These are phyloP conservation scores for Microcaecilia unicolor DNA, from an alignment of 2,797 vertebrate genomes.

Conservation along the genomic window DNA sequence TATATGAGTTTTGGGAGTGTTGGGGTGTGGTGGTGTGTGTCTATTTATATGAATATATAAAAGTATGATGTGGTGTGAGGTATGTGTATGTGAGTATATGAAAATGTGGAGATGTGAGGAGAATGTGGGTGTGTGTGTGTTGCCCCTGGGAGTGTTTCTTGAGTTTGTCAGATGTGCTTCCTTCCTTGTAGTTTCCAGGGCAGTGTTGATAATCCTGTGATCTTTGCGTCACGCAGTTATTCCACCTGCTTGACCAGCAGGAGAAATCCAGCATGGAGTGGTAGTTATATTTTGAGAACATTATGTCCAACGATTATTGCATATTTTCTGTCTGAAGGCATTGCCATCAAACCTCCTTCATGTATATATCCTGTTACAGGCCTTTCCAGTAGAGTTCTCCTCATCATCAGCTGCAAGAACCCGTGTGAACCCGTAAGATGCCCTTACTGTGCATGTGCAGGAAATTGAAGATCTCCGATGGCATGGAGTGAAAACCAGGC, in stretches of 20 bases:
- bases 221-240: neutral
- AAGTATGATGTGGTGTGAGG: too few relatives aligned
- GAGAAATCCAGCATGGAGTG: constrained; percentile 12
- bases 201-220: neutral
- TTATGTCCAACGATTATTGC: constrained; percentile 46
- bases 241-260: neutral
- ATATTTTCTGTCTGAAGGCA: constrained; percentile 27
- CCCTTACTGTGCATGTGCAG: constrained; percentile 94
- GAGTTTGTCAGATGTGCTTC: too few relatives aligned
- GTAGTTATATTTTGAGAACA: constrained; percentile 32
- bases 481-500: constrained; percentile 95
- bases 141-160: too few relatives aligned
- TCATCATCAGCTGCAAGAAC: constrained; percentile 66
- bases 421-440: constrained; percentile 86
- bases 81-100: too few relatives aligned
- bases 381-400: neutral
- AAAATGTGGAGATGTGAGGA: too few relatives aligned
- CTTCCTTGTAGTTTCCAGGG: constrained; percentile 4
- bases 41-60: too few relatives aligned
- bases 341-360: constrained; percentile 1
- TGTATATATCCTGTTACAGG: neutral
- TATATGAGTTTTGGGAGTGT: too few relatives aligned
- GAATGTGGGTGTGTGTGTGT: too few relatives aligned
- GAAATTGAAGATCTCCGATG: constrained; percentile 93
- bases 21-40: too few relatives aligned